Percentiles rank a stretch among this genome's conserved stretches.
Conservation (phyloP, 1,140 invertebrate species). For the Ostrea denselamellosa region DNA sequence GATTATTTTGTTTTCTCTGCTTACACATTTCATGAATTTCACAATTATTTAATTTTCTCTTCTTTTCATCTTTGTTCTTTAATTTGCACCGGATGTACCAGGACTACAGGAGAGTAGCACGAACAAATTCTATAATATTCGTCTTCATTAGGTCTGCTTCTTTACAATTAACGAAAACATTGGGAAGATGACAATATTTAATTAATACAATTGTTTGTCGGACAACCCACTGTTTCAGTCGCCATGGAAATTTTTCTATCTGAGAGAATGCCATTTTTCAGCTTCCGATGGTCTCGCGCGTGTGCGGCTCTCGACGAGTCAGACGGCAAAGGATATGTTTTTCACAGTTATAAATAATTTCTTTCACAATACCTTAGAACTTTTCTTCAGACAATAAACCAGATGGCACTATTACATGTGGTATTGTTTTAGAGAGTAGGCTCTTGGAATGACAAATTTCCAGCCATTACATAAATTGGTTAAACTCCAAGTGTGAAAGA, state of each 20-base stretch:
- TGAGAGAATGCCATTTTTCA: slow-evolving; percentile 27
- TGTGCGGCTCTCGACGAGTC: slow-evolving; percentile 10
- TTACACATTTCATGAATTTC: slow-evolving; percentile 16
- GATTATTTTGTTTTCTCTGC: slow-evolving; percentile 17
- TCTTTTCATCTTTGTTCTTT: slow-evolving; percentile 36
- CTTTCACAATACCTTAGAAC: slow-evolving; percentile 30
- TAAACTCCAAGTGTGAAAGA: slow-evolving; percentile 40
- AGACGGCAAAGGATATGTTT: background rate
- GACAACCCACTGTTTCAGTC: slow-evolving; percentile 22
- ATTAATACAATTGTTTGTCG: slow-evolving; percentile 35
- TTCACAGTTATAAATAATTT: slow-evolving; percentile 39
- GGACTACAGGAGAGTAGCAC: background rate
- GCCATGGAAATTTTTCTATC: slow-evolving; percentile 27
- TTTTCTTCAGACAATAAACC: slow-evolving; percentile 13
- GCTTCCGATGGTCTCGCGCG: slow-evolving; percentile 19
- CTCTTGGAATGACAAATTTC: slow-evolving; percentile 43
- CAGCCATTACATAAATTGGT: slow-evolving; percentile 43
- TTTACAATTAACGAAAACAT: slow-evolving; percentile 28
- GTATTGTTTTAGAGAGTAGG: slow-evolving; percentile 36
- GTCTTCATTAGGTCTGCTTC: background rate
- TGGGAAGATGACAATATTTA: slow-evolving; percentile 32
- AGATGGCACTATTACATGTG: slow-evolving; percentile 31
- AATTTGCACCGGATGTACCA: slow-evolving; percentile 22
- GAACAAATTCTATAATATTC: background rate
- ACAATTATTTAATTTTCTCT: slow-evolving; percentile 31